phyloP scores from a whole-genome alignment of 1,140 invertebrate genomes.

The Acromyrmex echinatior region DNA sequence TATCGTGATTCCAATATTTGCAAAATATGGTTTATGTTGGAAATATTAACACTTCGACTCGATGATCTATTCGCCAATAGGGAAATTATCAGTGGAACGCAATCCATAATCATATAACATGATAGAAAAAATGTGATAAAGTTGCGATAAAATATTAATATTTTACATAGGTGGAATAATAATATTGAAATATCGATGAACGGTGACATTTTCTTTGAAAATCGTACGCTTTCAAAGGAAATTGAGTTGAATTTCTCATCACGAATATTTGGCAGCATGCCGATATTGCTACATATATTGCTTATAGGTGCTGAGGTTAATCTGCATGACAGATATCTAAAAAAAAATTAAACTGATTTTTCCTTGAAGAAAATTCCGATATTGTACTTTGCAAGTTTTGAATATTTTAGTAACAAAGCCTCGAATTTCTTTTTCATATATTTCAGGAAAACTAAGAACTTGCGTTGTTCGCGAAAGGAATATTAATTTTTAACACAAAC shows the following conservation, averaged over 20 bases:
- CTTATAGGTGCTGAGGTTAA: conserved; percentile 15
- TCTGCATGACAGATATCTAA: conserved; percentile 14
- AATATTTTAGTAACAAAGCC: conserved; percentile 4
- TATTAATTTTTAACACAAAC: conserved; percentile 15
- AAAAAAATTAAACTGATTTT: neutral
- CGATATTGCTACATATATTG: conserved; percentile 17
- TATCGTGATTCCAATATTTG: neutral
- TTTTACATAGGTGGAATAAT: conserved; percentile 14
- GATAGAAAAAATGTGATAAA: neutral
- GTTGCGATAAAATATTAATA: conserved; percentile 33
- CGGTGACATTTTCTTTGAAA: conserved; percentile 30
- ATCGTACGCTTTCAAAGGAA: conserved; percentile 21
- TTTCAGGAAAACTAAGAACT: neutral
- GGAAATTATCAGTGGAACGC: neutral
- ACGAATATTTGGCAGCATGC: conserved; percentile 30
- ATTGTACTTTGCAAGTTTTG: neutral
- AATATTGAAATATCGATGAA: conserved; percentile 32
- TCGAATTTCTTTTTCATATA: neutral
- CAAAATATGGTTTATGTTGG: neutral
- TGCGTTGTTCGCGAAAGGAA: neutral
- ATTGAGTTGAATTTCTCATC: conserved; percentile 53
- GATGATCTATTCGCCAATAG: neutral
- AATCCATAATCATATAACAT: conserved; percentile 21
- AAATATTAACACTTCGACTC: conserved; percentile 1
- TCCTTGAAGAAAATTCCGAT: neutral